These are phyloP conservation scores for Cyanocitta stelleri DNA, from an alignment of 2,113 vertebrate genomes.

Conservation along the genomic window DNA sequence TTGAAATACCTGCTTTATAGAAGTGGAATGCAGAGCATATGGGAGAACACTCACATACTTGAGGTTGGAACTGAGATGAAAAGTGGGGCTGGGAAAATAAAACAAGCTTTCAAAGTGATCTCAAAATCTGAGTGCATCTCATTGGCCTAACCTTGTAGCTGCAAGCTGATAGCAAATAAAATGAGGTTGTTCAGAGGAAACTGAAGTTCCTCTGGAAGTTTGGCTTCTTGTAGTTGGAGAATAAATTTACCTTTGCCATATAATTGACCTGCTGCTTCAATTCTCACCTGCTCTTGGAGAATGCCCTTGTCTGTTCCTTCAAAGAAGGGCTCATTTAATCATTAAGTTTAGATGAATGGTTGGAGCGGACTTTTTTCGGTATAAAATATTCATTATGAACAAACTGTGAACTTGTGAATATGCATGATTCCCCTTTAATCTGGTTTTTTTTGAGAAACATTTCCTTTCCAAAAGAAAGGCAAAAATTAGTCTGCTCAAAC, in stretches of 20 bases:
- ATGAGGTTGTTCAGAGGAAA: neutral
- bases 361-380: neutral
- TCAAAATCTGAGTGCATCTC: neutral
- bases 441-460: neutral
- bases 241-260: neutral
- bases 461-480: neutral
- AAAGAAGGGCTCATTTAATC: conserved; percentile 4
- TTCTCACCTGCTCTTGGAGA: conserved; percentile 3
- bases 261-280: neutral
- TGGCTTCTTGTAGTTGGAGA: neutral
- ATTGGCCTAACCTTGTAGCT: neutral
- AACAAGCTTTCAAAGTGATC: neutral
- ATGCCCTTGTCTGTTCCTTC: neutral
- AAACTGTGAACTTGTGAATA: conserved; percentile 63
- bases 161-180: neutral
- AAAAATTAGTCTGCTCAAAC: conserved; percentile 4
- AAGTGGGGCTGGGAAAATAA: neutral
- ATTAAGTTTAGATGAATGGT: conserved; percentile 52
- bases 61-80: conserved; percentile 3
- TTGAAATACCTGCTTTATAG: neutral
- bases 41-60: neutral
- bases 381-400: conserved; percentile 62
- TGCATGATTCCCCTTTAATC: conserved; percentile 60
- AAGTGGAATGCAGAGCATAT: neutral
- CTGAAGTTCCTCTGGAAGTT: neutral